Percentiles rank a stretch among this genome's conserved stretches.
phyloP scores from a whole-genome alignment of 2,888 invertebrate genomes.

The Orthosia gothica region DNA sequence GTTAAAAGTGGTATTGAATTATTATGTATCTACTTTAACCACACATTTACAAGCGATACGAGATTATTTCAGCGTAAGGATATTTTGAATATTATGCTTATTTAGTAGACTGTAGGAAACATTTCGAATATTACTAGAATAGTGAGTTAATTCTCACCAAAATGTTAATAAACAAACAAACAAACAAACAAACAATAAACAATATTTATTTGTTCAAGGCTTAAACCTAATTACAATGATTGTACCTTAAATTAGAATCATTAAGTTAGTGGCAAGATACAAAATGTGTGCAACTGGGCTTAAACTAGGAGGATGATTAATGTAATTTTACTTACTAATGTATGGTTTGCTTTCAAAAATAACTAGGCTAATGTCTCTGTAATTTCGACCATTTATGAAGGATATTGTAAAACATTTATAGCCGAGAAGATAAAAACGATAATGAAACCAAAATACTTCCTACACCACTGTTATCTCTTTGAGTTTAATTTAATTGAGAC shows the following conservation, averaged over 20 bases:
- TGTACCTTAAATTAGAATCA: no score
- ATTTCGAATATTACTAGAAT: not conserved
- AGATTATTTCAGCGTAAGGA: not conserved
- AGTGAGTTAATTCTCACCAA: not conserved
- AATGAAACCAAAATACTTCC: constrained; percentile 9
- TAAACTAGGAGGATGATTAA: no score
- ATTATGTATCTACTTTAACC: not conserved
- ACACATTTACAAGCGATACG: not conserved
- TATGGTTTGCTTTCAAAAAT: not conserved
- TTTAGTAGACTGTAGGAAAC: constrained; percentile 8
- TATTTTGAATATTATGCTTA: constrained; percentile 4
- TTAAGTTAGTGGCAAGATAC: no score
- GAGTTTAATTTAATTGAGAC: not conserved
- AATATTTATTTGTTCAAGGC: no score
- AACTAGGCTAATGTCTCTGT: not conserved
- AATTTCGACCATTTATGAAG: not conserved
- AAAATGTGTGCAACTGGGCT: no score
- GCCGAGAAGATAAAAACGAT: not conserved
- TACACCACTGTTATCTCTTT: not conserved
- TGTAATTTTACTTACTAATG: not conserved
- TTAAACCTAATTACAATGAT: no score
- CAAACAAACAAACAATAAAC: no score
- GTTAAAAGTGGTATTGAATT: not conserved
- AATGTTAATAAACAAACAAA: no score
- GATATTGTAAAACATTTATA: not conserved